phyloP scores from a whole-genome alignment of 35 echinoderm and acorn worm genomes.

The Eucidaris tribuloides region DNA sequence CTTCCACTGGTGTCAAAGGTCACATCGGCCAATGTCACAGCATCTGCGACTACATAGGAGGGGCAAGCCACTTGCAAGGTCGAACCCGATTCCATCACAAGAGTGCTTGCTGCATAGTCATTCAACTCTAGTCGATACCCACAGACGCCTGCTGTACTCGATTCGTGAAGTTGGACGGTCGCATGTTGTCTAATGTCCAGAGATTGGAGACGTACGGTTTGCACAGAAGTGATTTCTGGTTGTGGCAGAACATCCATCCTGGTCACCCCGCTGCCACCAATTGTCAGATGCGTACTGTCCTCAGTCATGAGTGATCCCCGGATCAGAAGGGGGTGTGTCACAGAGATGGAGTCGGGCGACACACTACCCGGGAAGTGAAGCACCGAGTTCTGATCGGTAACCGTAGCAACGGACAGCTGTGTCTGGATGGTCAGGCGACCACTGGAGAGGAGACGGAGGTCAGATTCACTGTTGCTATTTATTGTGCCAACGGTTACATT shows the following conservation, averaged over 20 bases:
- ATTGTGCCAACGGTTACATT: background rate
- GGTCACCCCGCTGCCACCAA: conserved; percentile 13
- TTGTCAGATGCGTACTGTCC: background rate
- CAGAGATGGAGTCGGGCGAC: background rate
- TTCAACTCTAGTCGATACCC: conserved; percentile 58
- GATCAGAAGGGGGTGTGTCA: conserved; percentile 35
- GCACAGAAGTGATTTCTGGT: background rate
- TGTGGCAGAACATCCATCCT: conserved; percentile 36
- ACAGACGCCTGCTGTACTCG: conserved; percentile 29
- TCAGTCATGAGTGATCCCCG: conserved; percentile 36
- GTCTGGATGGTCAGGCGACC: background rate
- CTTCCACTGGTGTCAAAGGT: conserved; percentile 41
- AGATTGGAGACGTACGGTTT: conserved; percentile 12
- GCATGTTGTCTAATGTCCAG: conserved; percentile 46
- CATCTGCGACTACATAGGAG: conserved; percentile 1
- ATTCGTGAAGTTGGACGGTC: conserved; percentile 33
- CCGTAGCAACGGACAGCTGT: conserved; percentile 2
- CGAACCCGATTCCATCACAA: conserved; percentile 48
- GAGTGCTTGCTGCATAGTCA: background rate
- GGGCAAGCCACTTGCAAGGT: conserved; percentile 47
- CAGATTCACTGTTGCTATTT: background rate
- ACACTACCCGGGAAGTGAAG: conserved; percentile 26
- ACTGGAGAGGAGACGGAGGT: conserved; percentile 26
- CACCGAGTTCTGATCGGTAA: conserved; percentile 3
- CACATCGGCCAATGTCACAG: conserved; percentile 24